Evolutionary conservation across 2,113 vertebrate species (phyloP).

Genomic region (Harpagus bidentatus): DNA sequence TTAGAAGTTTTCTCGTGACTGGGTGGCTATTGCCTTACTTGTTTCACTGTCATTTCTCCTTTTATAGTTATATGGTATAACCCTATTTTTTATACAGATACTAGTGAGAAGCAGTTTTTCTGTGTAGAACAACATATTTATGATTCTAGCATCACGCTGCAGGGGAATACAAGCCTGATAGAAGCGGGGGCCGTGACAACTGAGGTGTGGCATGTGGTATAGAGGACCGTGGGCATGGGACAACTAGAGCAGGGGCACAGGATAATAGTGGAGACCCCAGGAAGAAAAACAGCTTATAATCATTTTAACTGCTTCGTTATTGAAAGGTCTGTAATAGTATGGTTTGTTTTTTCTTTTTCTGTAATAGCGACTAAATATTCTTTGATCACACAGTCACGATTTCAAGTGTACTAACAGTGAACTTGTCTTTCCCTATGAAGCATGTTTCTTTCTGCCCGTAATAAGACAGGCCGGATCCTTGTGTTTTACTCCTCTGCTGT

Average conservation of each 20-base stretch:
- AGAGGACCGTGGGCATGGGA: neutral
- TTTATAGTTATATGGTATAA: neutral
- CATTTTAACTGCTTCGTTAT: neutral
- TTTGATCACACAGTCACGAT: neutral
- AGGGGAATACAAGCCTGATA: neutral
- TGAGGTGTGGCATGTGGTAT: neutral
- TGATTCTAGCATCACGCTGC: rapidly evolving
- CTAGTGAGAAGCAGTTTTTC: neutral
- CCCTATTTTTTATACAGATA: neutral
- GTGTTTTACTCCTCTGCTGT: rapidly evolving
- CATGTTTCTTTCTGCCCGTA: neutral
- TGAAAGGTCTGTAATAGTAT: neutral
- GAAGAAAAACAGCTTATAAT: neutral
- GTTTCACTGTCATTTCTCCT: neutral
- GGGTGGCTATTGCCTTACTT: neutral
- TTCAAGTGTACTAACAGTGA: neutral
- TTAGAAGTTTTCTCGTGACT: neutral
- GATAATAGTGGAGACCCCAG: neutral
- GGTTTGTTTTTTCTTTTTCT: neutral
- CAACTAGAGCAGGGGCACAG: neutral
- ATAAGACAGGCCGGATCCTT: no score
- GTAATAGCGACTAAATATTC: neutral
- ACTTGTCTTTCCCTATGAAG: rapidly evolving
- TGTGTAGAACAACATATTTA: neutral
- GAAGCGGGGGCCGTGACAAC: neutral